Conservation (phyloP, 2,113 vertebrate genomes). For the Cochlearius cochlearius region DNA sequence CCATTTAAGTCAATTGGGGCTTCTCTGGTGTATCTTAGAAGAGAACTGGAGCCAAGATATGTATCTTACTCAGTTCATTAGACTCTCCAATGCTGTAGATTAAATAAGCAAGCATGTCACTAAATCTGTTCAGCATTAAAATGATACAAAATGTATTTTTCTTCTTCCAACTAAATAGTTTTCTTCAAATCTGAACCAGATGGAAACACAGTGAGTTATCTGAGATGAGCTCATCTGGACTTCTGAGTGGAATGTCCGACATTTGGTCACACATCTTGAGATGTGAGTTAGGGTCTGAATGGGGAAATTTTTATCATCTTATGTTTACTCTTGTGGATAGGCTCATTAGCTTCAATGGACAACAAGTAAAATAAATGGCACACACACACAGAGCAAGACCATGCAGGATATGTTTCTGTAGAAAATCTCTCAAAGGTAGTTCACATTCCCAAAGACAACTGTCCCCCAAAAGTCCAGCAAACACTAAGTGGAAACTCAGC, state of each 20-base stretch:
- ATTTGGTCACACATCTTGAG: slow-evolving; percentile 53
- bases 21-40: slow-evolving; percentile 38
- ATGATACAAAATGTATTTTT: slow-evolving; percentile 79
- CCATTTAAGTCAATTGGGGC: slow-evolving; percentile 35
- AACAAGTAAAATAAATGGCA: background rate
- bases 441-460: background rate
- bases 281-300: slow-evolving; percentile 33
- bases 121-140: slow-evolving; percentile 79
- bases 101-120: slow-evolving; percentile 74
- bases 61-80: slow-evolving; percentile 73
- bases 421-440: background rate
- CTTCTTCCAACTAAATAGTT: slow-evolving; percentile 75
- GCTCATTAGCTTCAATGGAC: background rate
- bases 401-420: background rate
- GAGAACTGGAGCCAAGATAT: slow-evolving; percentile 40
- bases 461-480: background rate
- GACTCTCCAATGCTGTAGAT: slow-evolving; percentile 62
- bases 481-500: background rate
- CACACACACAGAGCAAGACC: background rate
- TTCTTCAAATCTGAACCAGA: slow-evolving; percentile 77
- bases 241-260: slow-evolving; percentile 67
- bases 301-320: slow-evolving; percentile 26
- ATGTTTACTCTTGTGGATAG: slow-evolving; percentile 34
- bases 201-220: slow-evolving; percentile 72
- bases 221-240: slow-evolving; percentile 75